Conservation (phyloP, 2,888 invertebrate genomes). For the Caenorhabditis uteleia region DNA sequence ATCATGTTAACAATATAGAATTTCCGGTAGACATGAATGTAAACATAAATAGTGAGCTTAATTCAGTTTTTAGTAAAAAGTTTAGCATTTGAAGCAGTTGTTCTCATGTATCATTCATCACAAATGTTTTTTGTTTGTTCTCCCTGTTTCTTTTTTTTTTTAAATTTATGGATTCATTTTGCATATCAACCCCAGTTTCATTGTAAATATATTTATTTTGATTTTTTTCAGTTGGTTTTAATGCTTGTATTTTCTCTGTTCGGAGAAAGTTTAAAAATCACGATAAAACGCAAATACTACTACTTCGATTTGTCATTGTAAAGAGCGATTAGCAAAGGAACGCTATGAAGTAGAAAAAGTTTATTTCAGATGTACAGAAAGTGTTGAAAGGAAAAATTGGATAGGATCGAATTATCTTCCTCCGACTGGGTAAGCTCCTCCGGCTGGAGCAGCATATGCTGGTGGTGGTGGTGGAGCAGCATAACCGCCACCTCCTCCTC, state of each 20-base stretch:
- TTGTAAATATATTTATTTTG: neutral
- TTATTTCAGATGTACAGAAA: neutral
- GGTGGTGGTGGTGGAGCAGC: neutral
- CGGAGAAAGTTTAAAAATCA: neutral
- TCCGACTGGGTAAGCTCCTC: conserved; percentile 32
- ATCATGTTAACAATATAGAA: too few species aligned
- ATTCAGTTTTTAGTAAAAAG: too few species aligned
- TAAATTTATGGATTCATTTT: neutral
- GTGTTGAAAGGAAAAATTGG: neutral
- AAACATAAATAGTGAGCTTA: too few species aligned
- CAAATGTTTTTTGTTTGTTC: neutral
- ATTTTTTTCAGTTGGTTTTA: neutral
- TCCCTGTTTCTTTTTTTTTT: neutral
- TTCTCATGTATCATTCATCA: too few species aligned
- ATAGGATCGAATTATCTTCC: conserved; percentile 14
- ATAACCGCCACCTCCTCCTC: conserved; percentile 4
- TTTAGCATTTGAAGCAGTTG: too few species aligned
- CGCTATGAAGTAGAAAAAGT: neutral
- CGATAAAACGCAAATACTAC: too few species aligned
- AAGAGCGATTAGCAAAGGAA: too few species aligned
- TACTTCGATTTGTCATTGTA: too few species aligned
- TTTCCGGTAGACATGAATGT: too few species aligned
- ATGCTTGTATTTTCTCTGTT: neutral
- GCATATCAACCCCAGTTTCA: neutral
- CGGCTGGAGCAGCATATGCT: conserved; percentile 24